These are phyloP conservation scores for Peromyscus leucopus DNA, from an alignment of 2,113 vertebrate genomes.

Conservation along the genomic window DNA sequence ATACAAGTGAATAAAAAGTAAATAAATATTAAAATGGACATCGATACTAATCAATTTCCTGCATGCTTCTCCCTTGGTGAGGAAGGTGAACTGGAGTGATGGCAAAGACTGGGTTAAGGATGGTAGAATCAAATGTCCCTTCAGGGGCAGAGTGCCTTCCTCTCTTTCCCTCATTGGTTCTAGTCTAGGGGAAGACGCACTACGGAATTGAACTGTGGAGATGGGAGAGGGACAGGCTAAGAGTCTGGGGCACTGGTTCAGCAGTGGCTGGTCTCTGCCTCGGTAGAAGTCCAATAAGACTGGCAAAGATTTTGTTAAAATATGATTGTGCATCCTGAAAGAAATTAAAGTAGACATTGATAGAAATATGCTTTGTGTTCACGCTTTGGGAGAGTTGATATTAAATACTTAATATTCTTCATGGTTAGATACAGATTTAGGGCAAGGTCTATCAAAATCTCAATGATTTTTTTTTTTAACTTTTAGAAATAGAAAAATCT, in stretches of 20 bases:
- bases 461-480: background rate
- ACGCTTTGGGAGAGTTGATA: background rate
- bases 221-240: background rate
- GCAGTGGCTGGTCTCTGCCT: background rate
- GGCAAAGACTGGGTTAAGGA: background rate
- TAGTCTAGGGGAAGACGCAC: background rate
- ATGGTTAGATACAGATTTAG: background rate
- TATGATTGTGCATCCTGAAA: background rate
- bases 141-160: background rate
- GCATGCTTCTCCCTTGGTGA: background rate
- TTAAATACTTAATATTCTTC: constrained; percentile 6
- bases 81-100: background rate
- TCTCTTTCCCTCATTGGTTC: background rate
- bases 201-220: too few species aligned
- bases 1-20: background rate
- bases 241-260: background rate
- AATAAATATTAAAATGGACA: background rate
- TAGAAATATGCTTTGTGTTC: background rate
- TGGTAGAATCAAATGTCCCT: background rate
- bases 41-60: background rate
- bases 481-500: constrained; percentile 12
- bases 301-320: background rate
- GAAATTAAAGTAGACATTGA: background rate
- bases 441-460: background rate
- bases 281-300: background rate